Evolutionary conservation across 2,888 invertebrate genomes (phyloP).

Genomic region (Agrochola lota): DNA sequence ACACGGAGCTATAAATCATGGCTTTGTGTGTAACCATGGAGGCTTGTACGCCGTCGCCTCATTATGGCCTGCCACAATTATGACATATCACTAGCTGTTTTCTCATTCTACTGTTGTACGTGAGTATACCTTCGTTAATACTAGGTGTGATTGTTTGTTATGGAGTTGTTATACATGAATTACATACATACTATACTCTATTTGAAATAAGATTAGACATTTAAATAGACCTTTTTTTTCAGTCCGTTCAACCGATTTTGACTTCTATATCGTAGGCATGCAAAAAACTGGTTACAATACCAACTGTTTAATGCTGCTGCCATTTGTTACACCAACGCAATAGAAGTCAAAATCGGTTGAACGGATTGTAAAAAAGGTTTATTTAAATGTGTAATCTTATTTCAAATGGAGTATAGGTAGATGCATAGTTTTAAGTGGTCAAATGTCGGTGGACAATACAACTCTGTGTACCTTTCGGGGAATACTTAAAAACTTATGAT

Average conservation of each 20-base stretch:
- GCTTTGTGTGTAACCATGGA: conserved; percentile 80
- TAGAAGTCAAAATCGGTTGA: too few relatives aligned
- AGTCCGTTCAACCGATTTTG: too few relatives aligned
- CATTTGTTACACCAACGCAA: too few relatives aligned
- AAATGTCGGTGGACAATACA: not conserved
- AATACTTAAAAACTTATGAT: not conserved
- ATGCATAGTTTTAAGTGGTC: not conserved
- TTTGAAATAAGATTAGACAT: too few relatives aligned
- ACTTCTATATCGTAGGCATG: too few relatives aligned
- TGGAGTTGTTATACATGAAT: not conserved
- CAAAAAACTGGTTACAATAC: too few relatives aligned
- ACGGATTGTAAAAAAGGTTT: too few relatives aligned
- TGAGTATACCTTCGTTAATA: conserved; percentile 22
- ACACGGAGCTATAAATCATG: conserved; percentile 83
- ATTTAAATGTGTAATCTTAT: too few relatives aligned
- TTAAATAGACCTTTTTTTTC: too few relatives aligned
- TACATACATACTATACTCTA: too few relatives aligned
- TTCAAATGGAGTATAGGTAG: too few relatives aligned
- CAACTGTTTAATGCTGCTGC: too few relatives aligned
- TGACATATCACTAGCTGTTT: conserved; percentile 73
- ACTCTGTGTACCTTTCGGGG: not conserved
- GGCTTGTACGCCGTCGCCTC: conserved; percentile 73
- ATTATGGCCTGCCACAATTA: conserved; percentile 75
- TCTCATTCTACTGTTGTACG: conserved; percentile 35
- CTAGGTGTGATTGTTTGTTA: conserved; percentile 19